A percentile compares a stretch with the other conserved stretches of the same genome.
Conservation (phyloP, 2,113 vertebrate genomes). For the Eira barbara region DNA sequence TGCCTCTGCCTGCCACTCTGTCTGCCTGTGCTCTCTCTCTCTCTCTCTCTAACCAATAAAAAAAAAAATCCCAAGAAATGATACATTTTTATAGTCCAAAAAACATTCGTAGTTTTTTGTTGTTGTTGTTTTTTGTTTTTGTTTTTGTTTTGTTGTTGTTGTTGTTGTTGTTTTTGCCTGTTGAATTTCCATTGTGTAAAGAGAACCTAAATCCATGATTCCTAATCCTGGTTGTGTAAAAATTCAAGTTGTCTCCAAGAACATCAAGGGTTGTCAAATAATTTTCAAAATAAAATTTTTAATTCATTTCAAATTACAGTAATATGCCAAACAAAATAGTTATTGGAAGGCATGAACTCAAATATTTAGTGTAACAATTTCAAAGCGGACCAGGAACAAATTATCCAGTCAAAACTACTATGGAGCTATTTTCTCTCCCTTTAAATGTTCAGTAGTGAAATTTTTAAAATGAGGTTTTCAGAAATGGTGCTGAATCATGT, state of each 20-base stretch:
- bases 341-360: slow-evolving; percentile 33
- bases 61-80: neutral
- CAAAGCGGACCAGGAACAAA: slow-evolving; percentile 12
- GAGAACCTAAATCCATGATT: slow-evolving; percentile 21
- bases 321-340: neutral
- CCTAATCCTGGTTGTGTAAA: neutral
- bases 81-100: neutral
- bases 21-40: no score
- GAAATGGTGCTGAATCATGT: neutral
- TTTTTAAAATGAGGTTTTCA: neutral
- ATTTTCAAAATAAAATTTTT: slow-evolving; percentile 44
- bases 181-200: slow-evolving; percentile 5
- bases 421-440: neutral
- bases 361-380: neutral
- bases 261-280: slow-evolving; percentile 17
- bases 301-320: slow-evolving; percentile 36
- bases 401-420: neutral
- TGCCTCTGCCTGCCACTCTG: no score
- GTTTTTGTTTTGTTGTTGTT: neutral
- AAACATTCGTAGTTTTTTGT: neutral
- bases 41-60: no score
- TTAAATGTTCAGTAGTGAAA: neutral
- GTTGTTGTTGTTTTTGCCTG: neutral
- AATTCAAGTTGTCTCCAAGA: slow-evolving; percentile 31
- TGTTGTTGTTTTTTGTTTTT: neutral